Conservation (phyloP, 2,888 invertebrate genomes). For the Neoascia interrupta region DNA sequence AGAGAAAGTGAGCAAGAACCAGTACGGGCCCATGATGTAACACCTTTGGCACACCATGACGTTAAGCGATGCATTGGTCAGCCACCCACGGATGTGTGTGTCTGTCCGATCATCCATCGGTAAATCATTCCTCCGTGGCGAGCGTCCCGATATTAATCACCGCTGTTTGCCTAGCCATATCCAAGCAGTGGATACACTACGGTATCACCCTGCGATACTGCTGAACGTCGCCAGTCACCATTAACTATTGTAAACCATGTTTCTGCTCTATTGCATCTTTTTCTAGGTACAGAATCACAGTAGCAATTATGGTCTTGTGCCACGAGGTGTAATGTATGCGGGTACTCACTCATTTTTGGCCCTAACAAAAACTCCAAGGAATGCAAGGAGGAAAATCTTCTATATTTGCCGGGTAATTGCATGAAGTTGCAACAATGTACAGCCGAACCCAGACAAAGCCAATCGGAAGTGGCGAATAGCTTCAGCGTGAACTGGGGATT, state of each 20-base stretch:
- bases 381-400: conserved; percentile 1
- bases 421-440: conserved; percentile 56
- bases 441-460: background rate
- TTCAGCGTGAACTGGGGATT: conserved; percentile 3
- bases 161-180: conserved; percentile 21
- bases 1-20: conserved; percentile 47
- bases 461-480: conserved; percentile 5
- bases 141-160: conserved; percentile 53
- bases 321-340: conserved; percentile 40
- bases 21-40: conserved; percentile 46
- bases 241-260: conserved; percentile 37
- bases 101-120: conserved; percentile 12
- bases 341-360: conserved; percentile 28
- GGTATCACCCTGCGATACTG: conserved; percentile 20
- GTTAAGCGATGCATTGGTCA: background rate
- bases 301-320: conserved; percentile 49
- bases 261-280: background rate
- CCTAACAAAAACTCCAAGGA: conserved; percentile 33
- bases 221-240: background rate
- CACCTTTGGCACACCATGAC: conserved; percentile 51
- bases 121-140: conserved; percentile 24
- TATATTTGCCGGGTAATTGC: conserved; percentile 27
- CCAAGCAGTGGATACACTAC: conserved; percentile 15
- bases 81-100: conserved; percentile 13
- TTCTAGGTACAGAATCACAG: conserved; percentile 25